Evolutionary conservation across 2,113 vertebrate species (phyloP), one percentile per base, ranked within the genome.

Genomic region (Aegotheles bennettii): DNA sequence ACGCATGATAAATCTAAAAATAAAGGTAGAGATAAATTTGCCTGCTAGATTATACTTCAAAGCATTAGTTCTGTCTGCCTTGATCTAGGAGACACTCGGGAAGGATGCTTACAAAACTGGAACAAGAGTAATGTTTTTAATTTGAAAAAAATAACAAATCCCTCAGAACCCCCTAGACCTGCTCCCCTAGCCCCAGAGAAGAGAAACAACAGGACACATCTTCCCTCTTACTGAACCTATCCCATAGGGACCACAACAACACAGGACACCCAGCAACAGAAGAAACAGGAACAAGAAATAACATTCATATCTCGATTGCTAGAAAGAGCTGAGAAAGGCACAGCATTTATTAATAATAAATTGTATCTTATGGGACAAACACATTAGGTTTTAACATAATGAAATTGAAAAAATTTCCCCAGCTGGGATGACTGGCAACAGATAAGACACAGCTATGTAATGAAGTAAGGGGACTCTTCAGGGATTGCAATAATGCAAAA

Each of bases 61-160:
- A 92, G 77, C 51, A 73, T 86, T 36, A 88, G 54, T 56, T 87
- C 82, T 48, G 71, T 57, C 73, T 95, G 94, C 53, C 88, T 93
- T 51, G 24, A 78, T 88, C 71, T 83, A 56, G 36, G 35, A 93
- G 82, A 80, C 12, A 2, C 50, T 59, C 1, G 1, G 75, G 79
- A 93, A 95, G 63, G 85, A 91, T 84, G 60, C 33, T 67, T 60
- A 90, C 51, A 80, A n/a, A 92, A 78, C 16, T 35, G 42, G 36
- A 83, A 67, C 57, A 74, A 48, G 43, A 83, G 35, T 1, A 36
- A 28, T 16, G 24, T 1, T 70, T 59, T 70, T 56, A 31, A 45
- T 7, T 40, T 4, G 5, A 65, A 42, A 85, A 92, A 80, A 76
- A 35, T 2, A 42, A 85, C 90, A 80, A 76, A 35, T 2, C 33